phyloP scores from a whole-genome alignment of 2,888 invertebrate species.

The Polylopha cassiicola region DNA sequence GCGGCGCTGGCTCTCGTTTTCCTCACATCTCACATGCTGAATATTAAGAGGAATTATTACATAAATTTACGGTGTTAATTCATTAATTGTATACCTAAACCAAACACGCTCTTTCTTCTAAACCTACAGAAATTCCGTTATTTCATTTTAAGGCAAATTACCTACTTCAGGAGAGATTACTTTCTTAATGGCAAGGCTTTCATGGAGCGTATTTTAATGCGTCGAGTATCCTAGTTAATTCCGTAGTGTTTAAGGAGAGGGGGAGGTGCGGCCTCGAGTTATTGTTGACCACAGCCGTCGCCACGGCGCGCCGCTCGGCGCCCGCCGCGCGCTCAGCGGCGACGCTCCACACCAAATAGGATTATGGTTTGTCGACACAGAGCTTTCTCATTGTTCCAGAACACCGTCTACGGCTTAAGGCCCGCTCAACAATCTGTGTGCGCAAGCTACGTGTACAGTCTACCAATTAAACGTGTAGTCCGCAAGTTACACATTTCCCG shows the following conservation, averaged over 20 bases:
- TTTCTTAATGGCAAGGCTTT: background rate
- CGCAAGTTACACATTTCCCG: too few species aligned
- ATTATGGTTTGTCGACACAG: constrained; percentile 47
- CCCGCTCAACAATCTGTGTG: constrained; percentile 20
- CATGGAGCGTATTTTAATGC: background rate
- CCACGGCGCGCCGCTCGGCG: constrained; percentile 24
- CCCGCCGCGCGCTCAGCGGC: constrained; percentile 26
- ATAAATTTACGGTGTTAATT: too few species aligned
- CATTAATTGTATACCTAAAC: too few species aligned
- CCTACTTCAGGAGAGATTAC: background rate
- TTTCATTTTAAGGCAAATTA: too few species aligned
- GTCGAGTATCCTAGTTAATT: constrained; percentile 2
- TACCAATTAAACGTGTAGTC: constrained; percentile 17
- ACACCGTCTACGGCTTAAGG: constrained; percentile 32
- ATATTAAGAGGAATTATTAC: too few species aligned
- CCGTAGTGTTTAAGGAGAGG: background rate
- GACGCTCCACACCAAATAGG: constrained; percentile 41
- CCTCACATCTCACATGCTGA: too few species aligned
- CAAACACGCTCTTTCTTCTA: too few species aligned
- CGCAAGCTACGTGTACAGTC: constrained; percentile 16
- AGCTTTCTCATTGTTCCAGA: constrained; percentile 41
- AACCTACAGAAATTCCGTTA: too few species aligned
- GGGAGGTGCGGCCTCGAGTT: constrained; percentile 38
- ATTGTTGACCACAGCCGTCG: constrained; percentile 39
- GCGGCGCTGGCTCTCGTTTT: too few species aligned